Evolutionary conservation across 2,888 invertebrate genomes (phyloP), one percentile per base, ranked within the genome.

Genomic region (Kryphioiulus occultus): DNA sequence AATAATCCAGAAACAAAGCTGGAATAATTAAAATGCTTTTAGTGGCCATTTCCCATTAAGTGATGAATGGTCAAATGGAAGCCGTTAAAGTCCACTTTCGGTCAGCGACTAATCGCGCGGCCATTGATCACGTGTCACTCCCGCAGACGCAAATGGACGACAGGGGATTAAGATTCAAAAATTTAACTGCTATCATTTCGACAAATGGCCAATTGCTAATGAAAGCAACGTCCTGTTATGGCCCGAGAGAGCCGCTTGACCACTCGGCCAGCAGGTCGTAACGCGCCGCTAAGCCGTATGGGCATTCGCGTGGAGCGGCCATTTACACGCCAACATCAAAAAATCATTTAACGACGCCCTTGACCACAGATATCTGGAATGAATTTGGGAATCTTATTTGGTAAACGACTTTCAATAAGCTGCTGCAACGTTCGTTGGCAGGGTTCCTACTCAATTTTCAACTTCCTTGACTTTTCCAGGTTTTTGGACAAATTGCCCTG

Each of bases 1-100:
- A 59, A 59, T 59, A 59, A 59, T 59, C 59, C 10, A 59, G 22
- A 59, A 59, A 59, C 59, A 59, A 59, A 59, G 22, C 59, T 22
- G 59, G 22, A 59, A 59, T 59, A 59, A 59, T 59, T 59, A 59
- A 59, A 59, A 59, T 59, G 59, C 59, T 59, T 59, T 59, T 59
- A 59, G 59, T 59, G 59, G 59, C 59, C 59, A 59, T 59, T 59
- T 59, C 22, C 59, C 22, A n/a, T 59, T n/a, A 59, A 59, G 59
- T 22, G 59, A 59, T 59, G 22, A 59, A 59, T 22, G 59, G 22
- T 59, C 59, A 59, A 59, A 59, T 22, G 22, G 59, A 59, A 59
- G 59, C 59, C 4, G 22, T 59, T 22, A 59, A 59, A 59, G 22
- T 47, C 47, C 47, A 47, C 47, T 47, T 47, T 47, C 47, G 47